A percentile compares a stretch with the other conserved stretches of the same genome.
These are phyloP conservation scores for Antechinus stuartii DNA, from an alignment of 2,113 vertebrate genomes.

Conservation along the genomic window DNA sequence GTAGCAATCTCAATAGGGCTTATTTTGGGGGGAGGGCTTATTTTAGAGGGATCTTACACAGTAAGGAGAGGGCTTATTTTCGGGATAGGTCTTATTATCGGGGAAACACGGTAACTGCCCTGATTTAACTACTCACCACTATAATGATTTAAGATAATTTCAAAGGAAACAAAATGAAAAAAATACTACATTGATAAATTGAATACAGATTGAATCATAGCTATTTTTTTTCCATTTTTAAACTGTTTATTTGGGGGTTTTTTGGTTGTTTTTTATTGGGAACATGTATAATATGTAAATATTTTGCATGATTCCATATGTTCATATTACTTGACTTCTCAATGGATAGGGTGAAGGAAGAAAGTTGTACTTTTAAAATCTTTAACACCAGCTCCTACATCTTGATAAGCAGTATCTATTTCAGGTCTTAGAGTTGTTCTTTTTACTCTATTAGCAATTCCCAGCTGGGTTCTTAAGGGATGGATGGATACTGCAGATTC, in stretches of 20 bases:
- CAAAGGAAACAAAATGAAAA: neutral
- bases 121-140: neutral
- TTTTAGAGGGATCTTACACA: too few species aligned
- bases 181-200: neutral
- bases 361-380: neutral
- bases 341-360: neutral
- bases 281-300: neutral
- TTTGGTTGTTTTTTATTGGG: too few species aligned
- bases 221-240: neutral
- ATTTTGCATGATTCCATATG: neutral
- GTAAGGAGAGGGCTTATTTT: too few species aligned
- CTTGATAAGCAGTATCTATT: neutral
- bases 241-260: neutral
- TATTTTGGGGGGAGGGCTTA: too few species aligned
- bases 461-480: neutral
- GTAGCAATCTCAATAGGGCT: too few species aligned
- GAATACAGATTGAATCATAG: neutral
- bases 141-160: neutral
- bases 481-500: neutral
- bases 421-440: neutral
- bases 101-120: too few species aligned
- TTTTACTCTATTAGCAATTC: neutral
- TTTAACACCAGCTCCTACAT: neutral
- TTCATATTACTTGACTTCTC: neutral
- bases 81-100: too few species aligned